Evolutionary conservation across 2,113 vertebrate genomes (phyloP).

Genomic region (Hippocampus guttulatus): DNA sequence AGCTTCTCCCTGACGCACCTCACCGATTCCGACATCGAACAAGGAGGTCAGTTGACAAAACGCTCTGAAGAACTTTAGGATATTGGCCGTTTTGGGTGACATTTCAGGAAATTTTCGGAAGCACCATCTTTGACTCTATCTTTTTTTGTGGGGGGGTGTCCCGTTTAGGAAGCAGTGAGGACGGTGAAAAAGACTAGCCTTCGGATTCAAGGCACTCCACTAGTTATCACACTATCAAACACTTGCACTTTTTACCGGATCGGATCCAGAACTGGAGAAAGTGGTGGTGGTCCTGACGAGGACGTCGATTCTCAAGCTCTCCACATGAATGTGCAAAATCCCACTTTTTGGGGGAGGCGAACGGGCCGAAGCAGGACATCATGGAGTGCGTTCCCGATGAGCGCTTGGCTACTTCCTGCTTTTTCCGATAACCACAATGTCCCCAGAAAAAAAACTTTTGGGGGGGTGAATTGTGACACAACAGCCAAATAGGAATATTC

Average conservation of each 20-base stretch:
- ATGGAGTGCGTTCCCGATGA: slow-evolving; percentile 51
- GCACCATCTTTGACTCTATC: background rate
- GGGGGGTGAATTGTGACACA: slow-evolving; percentile 21
- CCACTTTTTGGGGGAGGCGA: background rate
- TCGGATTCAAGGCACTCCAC: slow-evolving; percentile 32
- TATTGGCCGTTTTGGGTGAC: too few species aligned
- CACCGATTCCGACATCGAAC: slow-evolving; percentile 94
- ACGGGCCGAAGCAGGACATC: slow-evolving; percentile 41
- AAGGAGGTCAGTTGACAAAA: slow-evolving; percentile 81
- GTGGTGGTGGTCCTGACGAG: background rate
- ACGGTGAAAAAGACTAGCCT: slow-evolving; percentile 89
- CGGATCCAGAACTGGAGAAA: slow-evolving; percentile 17
- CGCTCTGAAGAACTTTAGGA: slow-evolving; percentile 3
- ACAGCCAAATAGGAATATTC: slow-evolving; percentile 54
- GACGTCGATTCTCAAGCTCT: slow-evolving; percentile 25
- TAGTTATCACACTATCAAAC: slow-evolving; percentile 18
- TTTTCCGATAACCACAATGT: slow-evolving; percentile 32
- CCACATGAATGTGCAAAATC: slow-evolving; percentile 40
- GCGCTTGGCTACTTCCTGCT: slow-evolving; percentile 41
- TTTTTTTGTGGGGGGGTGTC: slow-evolving; percentile 24
- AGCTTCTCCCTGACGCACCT: slow-evolving; percentile 96
- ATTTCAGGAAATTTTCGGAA: too few species aligned
- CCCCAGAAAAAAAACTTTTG: slow-evolving; percentile 12
- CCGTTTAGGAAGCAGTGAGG: slow-evolving; percentile 89
- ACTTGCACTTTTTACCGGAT: slow-evolving; percentile 39